Evolutionary conservation across 1,140 invertebrate species (phyloP).

Genomic region (Mercenaria mercenaria): DNA sequence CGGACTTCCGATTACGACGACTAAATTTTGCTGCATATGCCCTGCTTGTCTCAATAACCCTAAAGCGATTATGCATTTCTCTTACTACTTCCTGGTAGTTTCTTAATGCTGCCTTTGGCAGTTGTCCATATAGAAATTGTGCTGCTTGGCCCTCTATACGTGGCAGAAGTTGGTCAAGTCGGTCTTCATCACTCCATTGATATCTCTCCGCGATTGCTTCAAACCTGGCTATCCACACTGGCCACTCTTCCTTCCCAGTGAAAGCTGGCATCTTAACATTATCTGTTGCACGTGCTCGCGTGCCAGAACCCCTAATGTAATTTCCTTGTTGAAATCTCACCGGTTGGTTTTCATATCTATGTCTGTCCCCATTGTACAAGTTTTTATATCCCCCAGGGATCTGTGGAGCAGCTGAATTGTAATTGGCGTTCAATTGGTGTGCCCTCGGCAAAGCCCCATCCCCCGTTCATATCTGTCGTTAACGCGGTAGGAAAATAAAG

Average conservation of each 20-base stretch:
- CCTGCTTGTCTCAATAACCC: conserved; percentile 32
- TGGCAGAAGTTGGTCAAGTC: background rate
- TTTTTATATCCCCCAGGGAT: too few relatives aligned
- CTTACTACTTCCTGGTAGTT: background rate
- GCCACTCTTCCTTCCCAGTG: conserved; percentile 17
- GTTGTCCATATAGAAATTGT: background rate
- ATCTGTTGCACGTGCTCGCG: background rate
- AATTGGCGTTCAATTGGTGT: too few relatives aligned
- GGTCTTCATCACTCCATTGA: background rate
- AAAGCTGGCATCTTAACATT: background rate
- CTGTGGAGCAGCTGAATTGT: too few relatives aligned
- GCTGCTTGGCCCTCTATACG: background rate
- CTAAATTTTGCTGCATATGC: background rate
- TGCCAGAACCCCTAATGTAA: too few relatives aligned
- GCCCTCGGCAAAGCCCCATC: too few relatives aligned
- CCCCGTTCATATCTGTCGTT: too few relatives aligned
- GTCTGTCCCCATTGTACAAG: too few relatives aligned
- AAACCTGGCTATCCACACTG: background rate
- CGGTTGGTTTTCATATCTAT: too few relatives aligned
- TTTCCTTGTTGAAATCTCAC: too few relatives aligned
- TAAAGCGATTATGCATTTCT: conserved; percentile 21
- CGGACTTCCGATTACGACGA: background rate
- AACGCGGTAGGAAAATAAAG: too few relatives aligned
- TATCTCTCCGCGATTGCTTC: background rate
- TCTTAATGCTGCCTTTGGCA: background rate